Evolutionary conservation across 23 tunicate species (phyloP).

Genomic region (Phallusia fumigata): DNA sequence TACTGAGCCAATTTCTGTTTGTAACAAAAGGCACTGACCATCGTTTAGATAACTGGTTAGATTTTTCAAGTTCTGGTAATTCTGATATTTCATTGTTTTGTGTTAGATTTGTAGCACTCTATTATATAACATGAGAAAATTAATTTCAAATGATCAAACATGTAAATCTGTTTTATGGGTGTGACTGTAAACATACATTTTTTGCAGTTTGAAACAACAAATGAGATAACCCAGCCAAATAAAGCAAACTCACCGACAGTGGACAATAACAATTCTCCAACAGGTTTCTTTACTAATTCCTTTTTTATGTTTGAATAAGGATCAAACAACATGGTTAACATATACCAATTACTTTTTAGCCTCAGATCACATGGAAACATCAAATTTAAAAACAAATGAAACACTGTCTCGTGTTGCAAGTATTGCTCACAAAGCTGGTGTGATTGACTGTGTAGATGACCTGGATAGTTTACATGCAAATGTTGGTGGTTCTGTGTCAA

Average conservation of each 20-base stretch:
- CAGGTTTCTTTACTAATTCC: background rate
- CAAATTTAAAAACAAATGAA: slow-evolving; percentile 24
- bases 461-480: slow-evolving; percentile 42
- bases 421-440: slow-evolving; percentile 56
- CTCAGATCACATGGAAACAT: background rate
- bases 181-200: background rate
- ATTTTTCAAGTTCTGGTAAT: background rate
- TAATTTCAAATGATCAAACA: too few relatives aligned
- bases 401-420: slow-evolving; percentile 30
- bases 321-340: background rate
- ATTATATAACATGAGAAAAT: too few relatives aligned
- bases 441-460: slow-evolving; percentile 46
- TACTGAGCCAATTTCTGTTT: too few relatives aligned
- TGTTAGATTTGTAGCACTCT: too few relatives aligned
- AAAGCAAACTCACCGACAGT: background rate
- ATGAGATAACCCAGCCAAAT: background rate
- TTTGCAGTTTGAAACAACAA: background rate
- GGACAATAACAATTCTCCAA: background rate
- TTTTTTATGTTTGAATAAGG: too few relatives aligned
- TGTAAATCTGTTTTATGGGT: background rate
- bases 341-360: background rate
- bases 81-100: background rate
- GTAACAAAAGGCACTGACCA: too few relatives aligned
- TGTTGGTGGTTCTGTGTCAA: background rate
- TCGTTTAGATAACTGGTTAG: too few relatives aligned